Evolutionary conservation across 2,797 vertebrate genomes (phyloP), one percentile per base, ranked within the genome.

Genomic region (Botia kubotai): DNA sequence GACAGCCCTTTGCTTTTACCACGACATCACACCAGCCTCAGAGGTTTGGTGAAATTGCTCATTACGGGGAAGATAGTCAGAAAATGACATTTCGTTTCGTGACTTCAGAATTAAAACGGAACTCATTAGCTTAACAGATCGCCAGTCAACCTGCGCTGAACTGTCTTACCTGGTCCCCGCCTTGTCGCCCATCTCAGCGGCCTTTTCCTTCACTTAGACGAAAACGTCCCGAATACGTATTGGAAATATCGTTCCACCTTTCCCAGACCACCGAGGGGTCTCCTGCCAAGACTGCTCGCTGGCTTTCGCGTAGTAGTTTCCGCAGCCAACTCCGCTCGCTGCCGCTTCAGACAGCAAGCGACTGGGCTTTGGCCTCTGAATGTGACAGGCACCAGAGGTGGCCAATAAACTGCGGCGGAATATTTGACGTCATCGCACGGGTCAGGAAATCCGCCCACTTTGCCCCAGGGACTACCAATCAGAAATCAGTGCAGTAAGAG

Each of bases 161-260:
- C 36, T 17, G 53, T 43, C 85, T 87, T 85, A 90, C 89, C 89
- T 90, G 84, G 89, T 90, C 82, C 89, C 89, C 83, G 89, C 89
- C 86, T 90, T 90, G 81, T 90, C 89, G 65, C 87, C 89, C 89
- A 90, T 90, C 87, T 89, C 79, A 33, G 75, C 86, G 84, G 85
- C 80, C 77, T 82, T 81, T 85, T 70, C 53, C 73, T 83, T 84
- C 6, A 75, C 52, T 53, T 8, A 12, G 50, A 36, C 2, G 62
- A 55, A 73, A 79, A 84, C 77, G 57, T 68, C 65, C 39, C 72
- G 23, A 84, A 73, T 82, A 21, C 10, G 43, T 63, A 19, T 74
- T 57, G 43, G 77, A 60, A 72, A 48, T 72, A 52, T 53, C 58
- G 48, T 74, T 74, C 82, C 69, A 67, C 72, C 69, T 46, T 46